Base-by-base conservation (phyloP, 1,140 invertebrate genomes). In the Drosophila subpulchrella region DNA sequence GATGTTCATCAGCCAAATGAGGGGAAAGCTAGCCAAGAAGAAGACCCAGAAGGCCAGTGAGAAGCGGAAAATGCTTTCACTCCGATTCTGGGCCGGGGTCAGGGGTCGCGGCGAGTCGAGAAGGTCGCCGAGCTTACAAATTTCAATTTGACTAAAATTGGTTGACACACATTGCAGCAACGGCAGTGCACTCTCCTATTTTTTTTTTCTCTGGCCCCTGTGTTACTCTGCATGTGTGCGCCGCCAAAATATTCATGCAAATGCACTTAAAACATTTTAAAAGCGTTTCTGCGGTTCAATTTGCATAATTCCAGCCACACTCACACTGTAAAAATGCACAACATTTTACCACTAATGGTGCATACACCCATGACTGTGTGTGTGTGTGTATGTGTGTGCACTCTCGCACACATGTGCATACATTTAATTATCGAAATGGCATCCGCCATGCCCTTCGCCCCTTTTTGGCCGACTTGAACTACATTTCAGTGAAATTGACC, bases 211-310 rank as follows among this genome's bases (percentile, higher is more conserved):
- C 27, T 65, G 42, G 39, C 57, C 55, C 58, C 24, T 48, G 4
- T 39, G 17, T 54, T 39, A 51, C 30, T 13, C 48, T 55, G 39
- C 76, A 27, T 70, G 39, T 77, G 63, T 46, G 58, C 54, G 48
- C 60, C 61, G 63, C 79, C 84, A 61, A 88, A 82, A 89, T 83
- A 89, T 88, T 88, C 80, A 89, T 88, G 84, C 84, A 88, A 88
- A 88, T 88, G 84, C 84, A 88, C 84, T 89, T 88, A 88, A 88
- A 88, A 88, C 84, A 88, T 88, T 88, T 88, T 88, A 88, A 88
- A 88, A 89, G 84, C 84, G 84, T 83, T 88, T 88, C 78, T 88
- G 84, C 84, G 84, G 84, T 88, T 88, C 84, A 88, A 88, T 88
- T 88, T 89, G 84, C 84, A 88, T 88, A 88, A 88, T 88, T 88